Evolutionary conservation across 2,888 invertebrate genomes (phyloP).

Genomic region (Metacarcinus magister): DNA sequence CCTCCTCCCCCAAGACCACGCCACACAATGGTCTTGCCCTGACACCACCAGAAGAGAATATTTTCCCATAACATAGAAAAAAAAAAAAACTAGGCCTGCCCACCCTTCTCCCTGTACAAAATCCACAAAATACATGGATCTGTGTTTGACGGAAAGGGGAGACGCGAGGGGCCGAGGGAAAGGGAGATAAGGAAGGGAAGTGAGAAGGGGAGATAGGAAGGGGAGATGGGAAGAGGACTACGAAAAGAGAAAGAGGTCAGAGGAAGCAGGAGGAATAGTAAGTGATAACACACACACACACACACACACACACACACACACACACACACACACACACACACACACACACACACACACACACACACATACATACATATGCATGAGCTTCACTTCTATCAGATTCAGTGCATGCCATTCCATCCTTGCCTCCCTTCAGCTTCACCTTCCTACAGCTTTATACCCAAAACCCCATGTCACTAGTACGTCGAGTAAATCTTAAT

Average conservation of each 20-base stretch:
- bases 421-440: neutral
- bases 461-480: neutral
- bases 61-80: neutral
- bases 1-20: neutral
- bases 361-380: neutral
- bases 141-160: neutral
- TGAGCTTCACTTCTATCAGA: neutral
- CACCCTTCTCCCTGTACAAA: neutral
- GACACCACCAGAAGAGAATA: neutral
- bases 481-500: neutral
- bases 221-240: neutral
- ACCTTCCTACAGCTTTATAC: neutral
- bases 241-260: neutral
- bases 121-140: neutral
- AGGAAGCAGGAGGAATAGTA: neutral
- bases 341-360: constrained; percentile 2
- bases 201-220: neutral
- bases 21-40: too few relatives aligned
- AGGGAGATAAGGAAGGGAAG: neutral
- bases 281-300: neutral
- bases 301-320: too few relatives aligned
- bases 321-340: too few relatives aligned
- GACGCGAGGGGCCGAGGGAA: neutral
- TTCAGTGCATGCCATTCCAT: neutral
- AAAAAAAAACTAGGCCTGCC: neutral